Evolutionary conservation across 2,113 vertebrate species (phyloP).

Genomic region (Sporophila hypoxantha): DNA sequence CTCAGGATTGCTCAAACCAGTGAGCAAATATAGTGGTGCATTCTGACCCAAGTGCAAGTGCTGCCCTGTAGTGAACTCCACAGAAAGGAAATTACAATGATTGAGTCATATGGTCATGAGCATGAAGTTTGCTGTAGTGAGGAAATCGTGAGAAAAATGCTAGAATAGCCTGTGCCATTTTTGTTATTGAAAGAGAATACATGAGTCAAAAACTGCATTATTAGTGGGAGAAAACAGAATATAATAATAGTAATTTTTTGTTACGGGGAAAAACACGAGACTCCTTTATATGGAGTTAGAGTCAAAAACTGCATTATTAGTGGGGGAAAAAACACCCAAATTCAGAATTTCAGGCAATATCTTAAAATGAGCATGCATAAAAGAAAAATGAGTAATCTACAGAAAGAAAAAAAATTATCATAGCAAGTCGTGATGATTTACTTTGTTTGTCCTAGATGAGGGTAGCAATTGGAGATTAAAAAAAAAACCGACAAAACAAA

Average conservation of each 20-base stretch:
- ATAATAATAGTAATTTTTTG: too few relatives aligned
- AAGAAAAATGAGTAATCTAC: background rate
- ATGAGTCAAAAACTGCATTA: background rate
- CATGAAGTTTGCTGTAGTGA: background rate
- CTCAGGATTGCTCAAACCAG: background rate
- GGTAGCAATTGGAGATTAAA: background rate
- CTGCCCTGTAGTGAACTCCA: background rate
- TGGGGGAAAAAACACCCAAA: background rate
- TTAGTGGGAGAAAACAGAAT: background rate
- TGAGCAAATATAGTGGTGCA: background rate
- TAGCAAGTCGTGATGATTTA: background rate
- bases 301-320: background rate
- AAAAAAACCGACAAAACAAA: background rate
- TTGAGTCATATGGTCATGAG: background rate
- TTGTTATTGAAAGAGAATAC: background rate
- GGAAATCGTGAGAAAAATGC: background rate
- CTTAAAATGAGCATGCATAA: background rate
- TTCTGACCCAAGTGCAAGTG: background rate
- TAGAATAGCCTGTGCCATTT: background rate
- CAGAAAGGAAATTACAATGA: constrained; percentile 11
- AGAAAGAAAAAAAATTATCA: background rate
- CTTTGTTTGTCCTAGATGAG: background rate
- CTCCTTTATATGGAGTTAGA: too few relatives aligned
- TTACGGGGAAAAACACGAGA: too few relatives aligned
- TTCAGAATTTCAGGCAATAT: background rate